phyloP scores from a whole-genome alignment of 2,888 invertebrate species.

The Eustalomyia histrio region DNA sequence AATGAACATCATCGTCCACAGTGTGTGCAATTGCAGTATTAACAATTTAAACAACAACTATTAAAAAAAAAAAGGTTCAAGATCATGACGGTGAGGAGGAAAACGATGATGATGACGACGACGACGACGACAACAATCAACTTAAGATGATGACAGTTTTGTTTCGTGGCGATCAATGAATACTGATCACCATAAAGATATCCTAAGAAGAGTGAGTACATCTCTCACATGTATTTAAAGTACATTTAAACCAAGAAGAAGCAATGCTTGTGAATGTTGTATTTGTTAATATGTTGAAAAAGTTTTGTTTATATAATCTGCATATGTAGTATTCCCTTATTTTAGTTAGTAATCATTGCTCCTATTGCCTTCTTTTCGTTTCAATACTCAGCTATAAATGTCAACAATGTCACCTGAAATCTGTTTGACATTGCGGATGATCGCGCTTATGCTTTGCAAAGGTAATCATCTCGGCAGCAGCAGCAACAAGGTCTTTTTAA shows the following conservation, averaged over 20 bases:
- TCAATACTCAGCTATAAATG: constrained; percentile 65
- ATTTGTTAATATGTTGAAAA: background rate
- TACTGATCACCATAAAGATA: constrained; percentile 52
- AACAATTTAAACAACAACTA: constrained; percentile 5
- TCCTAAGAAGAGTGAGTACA: constrained; percentile 22
- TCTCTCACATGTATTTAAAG: constrained; percentile 22
- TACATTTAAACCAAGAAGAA: background rate
- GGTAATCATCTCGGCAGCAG: constrained; percentile 57
- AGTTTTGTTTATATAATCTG: constrained; percentile 27
- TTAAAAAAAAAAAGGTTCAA: constrained; percentile 4
- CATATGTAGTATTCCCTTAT: constrained; percentile 30
- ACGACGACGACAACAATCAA: constrained; percentile 58
- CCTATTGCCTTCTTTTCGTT: constrained; percentile 2
- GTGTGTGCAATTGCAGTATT: constrained; percentile 12
- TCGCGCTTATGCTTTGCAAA: constrained; percentile 65
- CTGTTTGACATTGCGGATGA: constrained; percentile 68
- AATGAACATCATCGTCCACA: background rate
- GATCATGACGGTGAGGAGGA: constrained; percentile 9
- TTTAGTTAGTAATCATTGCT: constrained; percentile 23
- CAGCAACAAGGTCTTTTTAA: background rate
- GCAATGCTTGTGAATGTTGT: background rate
- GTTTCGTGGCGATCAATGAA: constrained; percentile 71
- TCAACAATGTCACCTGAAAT: constrained; percentile 65
- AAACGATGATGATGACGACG: constrained; percentile 10
- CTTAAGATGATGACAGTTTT: constrained; percentile 73